Percentiles rank a stretch among this genome's conserved stretches.
Conservation (phyloP, 2,113 vertebrate species). For the Corythornis vintsioides region DNA sequence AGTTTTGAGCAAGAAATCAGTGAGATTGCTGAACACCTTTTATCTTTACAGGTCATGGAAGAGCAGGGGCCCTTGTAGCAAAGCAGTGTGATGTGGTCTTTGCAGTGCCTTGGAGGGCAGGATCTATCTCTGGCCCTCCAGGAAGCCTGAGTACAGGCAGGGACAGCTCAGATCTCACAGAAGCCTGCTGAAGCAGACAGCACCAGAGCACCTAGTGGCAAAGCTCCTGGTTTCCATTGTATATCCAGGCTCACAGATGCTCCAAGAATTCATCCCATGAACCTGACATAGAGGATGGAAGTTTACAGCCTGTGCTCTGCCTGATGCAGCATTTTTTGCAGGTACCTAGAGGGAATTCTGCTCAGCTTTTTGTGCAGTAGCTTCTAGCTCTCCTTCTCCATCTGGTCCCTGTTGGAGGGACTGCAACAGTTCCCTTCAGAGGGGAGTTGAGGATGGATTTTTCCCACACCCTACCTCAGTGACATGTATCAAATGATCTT, state of each 20-base stretch:
- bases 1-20: background rate
- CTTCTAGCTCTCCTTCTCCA: background rate
- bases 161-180: background rate
- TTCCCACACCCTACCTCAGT: background rate
- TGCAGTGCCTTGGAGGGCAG: background rate
- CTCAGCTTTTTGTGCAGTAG: background rate
- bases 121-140: background rate
- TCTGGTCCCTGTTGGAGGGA: background rate
- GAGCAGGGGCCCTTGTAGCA: background rate
- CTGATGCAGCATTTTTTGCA: background rate
- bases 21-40: background rate
- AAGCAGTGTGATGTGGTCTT: background rate
- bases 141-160: background rate
- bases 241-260: background rate
- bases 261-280: background rate
- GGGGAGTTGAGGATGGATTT: background rate
- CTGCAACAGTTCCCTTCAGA: background rate
- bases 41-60: background rate
- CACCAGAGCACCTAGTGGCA: background rate
- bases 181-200: background rate
- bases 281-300: background rate
- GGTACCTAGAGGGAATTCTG: background rate
- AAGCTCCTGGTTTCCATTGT: background rate
- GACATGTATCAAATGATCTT: background rate
- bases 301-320: background rate